Evolutionary conservation across 2,888 invertebrate genomes (phyloP).

Genomic region (Eueremaeus valkanovi): DNA sequence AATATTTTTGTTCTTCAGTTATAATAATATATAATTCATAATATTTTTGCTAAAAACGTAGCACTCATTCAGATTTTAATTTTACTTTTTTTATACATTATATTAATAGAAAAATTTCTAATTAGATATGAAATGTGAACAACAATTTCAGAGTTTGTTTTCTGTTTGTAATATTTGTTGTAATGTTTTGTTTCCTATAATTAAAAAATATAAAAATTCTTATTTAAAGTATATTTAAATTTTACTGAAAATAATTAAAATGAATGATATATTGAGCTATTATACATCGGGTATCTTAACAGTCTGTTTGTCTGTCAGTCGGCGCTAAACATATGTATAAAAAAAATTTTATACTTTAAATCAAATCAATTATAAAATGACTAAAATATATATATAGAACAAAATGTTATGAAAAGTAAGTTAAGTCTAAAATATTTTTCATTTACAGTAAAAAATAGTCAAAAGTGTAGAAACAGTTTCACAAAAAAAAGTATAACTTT

Average conservation of each 20-base stretch:
- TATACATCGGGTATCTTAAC: neutral
- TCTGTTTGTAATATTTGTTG: neutral
- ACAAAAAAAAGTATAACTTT: neutral
- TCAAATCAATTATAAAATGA: constrained; percentile 4
- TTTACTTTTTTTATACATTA: neutral
- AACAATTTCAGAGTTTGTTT: neutral
- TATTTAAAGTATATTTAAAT: neutral
- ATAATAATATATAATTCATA: no score
- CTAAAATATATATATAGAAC: neutral
- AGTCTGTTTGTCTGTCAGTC: neutral
- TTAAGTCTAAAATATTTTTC: neutral
- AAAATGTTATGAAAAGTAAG: neutral
- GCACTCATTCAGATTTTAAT: neutral
- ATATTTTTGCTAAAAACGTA: neutral
- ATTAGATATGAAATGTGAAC: neutral
- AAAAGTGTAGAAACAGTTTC: neutral
- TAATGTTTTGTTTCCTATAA: no score
- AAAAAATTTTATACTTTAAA: neutral
- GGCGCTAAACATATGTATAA: neutral
- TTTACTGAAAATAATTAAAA: constrained; percentile 17
- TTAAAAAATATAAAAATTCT: constrained; percentile 14
- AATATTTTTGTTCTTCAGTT: no score
- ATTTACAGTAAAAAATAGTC: neutral
- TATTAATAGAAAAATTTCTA: neutral
- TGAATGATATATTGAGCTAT: constrained; percentile 35